Base-by-base conservation (phyloP, 2,797 vertebrate genomes). In the Neostethus bicornis region DNA sequence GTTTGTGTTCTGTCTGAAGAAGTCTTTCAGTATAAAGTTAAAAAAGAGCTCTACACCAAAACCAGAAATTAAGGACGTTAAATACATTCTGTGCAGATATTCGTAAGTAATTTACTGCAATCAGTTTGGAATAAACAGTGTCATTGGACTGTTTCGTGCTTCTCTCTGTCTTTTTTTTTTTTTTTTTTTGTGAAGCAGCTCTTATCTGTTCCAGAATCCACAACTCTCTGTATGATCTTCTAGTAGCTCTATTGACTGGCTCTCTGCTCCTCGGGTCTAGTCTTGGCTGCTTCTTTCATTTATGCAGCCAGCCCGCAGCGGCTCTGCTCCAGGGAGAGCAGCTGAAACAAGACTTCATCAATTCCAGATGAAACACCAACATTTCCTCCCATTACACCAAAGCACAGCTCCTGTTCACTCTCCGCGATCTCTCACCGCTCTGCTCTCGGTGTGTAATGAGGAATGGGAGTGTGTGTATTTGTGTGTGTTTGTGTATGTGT, bases 331-430 rank as follows among this genome's bases (percentile, higher is more conserved):
- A 59, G 81, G 84, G 86, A 89, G 86, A 87, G 82, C 79, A 35
- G 75, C 78, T 83, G 84, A 79, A 80, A 86, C 76, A 89, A 91
- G 90, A 91, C 90, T 92, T 91, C 90, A 92, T 92, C 90, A 91
- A 92, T 92, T 90, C 85, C 86, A 89, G 85, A 90, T 91, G 90
- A 92, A 92, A 92, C 90, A 87, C 88, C 89, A 92, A 91, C 89
- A 91, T 90, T 88, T 90, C 90, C 90, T 89, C 89, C 81, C 86
- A 78, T 88, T 88, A 90, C 85, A 80, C 85, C 84, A 81, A 82
- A 87, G 87, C 72, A 79, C 75, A 56, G 70, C 85, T 86, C 77
- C 58, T 41, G 61, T 79, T 80, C 73, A 70, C 77, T 85, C 82
- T 61, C 75, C 43, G 29, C 75, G 60, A 84, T 87, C 83, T 83